A percentile compares a stretch with the other conserved stretches of the same genome.
phyloP scores from a whole-genome alignment of 2,888 invertebrate species.

The Drosophila yooni region DNA sequence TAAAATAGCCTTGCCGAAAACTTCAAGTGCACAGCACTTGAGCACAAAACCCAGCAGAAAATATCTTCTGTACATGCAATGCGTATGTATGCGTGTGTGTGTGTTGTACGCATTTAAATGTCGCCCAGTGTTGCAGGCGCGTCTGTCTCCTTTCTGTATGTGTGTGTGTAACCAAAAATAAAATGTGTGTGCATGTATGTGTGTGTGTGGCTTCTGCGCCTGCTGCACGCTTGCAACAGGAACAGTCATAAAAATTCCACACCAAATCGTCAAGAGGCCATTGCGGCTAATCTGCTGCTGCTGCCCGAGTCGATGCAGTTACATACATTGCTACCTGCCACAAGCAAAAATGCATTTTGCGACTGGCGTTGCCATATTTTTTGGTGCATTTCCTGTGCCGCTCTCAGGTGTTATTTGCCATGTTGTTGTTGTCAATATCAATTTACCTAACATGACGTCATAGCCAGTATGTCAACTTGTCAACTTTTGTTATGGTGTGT shows the following conservation, averaged over 20 bases:
- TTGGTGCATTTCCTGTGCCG: slow-evolving; percentile 40
- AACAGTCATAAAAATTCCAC: slow-evolving; percentile 67
- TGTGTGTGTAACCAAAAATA: slow-evolving; percentile 66
- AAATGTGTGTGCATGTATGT: slow-evolving; percentile 51
- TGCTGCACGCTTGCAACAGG: slow-evolving; percentile 60
- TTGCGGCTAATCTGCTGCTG: slow-evolving; percentile 50
- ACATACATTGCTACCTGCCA: slow-evolving; percentile 40
- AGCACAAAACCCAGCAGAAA: slow-evolving; percentile 51
- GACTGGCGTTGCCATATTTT: slow-evolving; percentile 42
- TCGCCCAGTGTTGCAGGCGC: slow-evolving; percentile 51
- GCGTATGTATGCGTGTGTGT: slow-evolving; percentile 42
- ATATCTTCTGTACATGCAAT: slow-evolving; percentile 69
- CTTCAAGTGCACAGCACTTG: slow-evolving; percentile 77
- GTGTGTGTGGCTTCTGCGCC: slow-evolving; percentile 38
- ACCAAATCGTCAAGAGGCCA: slow-evolving; percentile 26
- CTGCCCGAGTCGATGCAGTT: slow-evolving; percentile 31
- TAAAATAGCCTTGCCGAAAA: slow-evolving; percentile 77
- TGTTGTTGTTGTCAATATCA: slow-evolving; percentile 34
- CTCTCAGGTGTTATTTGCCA: slow-evolving; percentile 35
- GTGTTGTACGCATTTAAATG: slow-evolving; percentile 58
- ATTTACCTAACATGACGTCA: slow-evolving; percentile 67
- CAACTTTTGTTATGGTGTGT: slow-evolving; percentile 56
- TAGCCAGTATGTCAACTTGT: slow-evolving; percentile 52
- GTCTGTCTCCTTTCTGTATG: slow-evolving; percentile 33
- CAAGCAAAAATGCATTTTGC: slow-evolving; percentile 34